These are phyloP conservation scores for Etheostoma spectabile DNA, from an alignment of 2,113 vertebrate genomes.

Conservation along the genomic window DNA sequence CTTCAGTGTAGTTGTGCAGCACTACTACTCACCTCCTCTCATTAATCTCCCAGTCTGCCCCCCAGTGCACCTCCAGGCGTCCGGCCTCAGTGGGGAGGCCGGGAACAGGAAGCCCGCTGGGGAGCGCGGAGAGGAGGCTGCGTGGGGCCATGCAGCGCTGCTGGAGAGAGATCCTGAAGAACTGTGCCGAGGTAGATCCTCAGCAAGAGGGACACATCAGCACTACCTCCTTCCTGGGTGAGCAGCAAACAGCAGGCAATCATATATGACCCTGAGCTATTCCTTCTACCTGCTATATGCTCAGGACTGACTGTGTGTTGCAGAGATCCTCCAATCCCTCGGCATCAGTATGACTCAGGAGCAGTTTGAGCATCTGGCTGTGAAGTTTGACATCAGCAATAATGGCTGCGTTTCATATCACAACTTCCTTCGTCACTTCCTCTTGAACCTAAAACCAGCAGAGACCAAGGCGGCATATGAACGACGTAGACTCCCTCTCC, in stretches of 20 bases:
- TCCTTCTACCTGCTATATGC: not conserved
- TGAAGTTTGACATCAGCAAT: constrained; percentile 76
- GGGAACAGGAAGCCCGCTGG: constrained; percentile 16
- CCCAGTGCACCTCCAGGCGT: constrained; percentile 31
- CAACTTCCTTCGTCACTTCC: constrained; percentile 38
- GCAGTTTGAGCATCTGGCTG: constrained; percentile 77
- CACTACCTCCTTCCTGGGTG: constrained; percentile 78
- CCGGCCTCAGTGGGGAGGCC: constrained; percentile 2
- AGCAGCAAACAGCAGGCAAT: not conserved
- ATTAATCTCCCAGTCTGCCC: constrained; percentile 29
- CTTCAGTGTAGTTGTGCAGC: not conserved
- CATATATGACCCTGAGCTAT: not conserved
- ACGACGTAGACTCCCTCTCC: constrained; percentile 73
- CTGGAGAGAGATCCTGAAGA: constrained; percentile 82
- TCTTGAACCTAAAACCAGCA: constrained; percentile 19
- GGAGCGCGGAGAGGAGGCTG: constrained; percentile 72
- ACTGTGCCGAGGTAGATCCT: constrained; percentile 76
- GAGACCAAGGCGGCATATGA: constrained; percentile 33
- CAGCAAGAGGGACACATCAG: constrained; percentile 73
- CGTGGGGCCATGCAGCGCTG: constrained; percentile 69
- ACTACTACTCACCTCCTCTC: not conserved
- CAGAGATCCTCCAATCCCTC: constrained; percentile 80
- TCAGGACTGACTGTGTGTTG: constrained; percentile 21
- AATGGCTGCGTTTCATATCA: constrained; percentile 71
- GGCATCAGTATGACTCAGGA: constrained; percentile 69